These are phyloP conservation scores for Lithophane socia DNA, from an alignment of 2,888 invertebrate species.

Conservation along the genomic window DNA sequence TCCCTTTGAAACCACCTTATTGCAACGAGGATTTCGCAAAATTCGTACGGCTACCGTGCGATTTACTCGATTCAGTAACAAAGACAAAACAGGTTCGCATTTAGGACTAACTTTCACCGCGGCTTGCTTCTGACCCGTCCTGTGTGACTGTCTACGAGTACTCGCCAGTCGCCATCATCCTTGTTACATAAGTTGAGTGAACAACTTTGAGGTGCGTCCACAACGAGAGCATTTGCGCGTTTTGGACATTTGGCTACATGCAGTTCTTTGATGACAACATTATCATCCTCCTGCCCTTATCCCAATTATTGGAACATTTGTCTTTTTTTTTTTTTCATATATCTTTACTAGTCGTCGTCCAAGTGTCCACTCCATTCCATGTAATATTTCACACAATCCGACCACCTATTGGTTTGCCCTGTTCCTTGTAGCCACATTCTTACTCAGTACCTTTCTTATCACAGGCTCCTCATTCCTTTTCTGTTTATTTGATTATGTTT, in stretches of 20 bases:
- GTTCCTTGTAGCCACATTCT: background rate
- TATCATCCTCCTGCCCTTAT: background rate
- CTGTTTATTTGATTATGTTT: background rate
- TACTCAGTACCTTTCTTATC: background rate
- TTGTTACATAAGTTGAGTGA: conserved; percentile 39
- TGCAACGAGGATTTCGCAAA: conserved; percentile 1
- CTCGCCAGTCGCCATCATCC: conserved; percentile 30
- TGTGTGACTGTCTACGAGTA: conserved; percentile 17
- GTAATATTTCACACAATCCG: background rate
- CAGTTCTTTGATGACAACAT: background rate
- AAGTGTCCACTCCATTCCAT: background rate
- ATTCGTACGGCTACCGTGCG: conserved; percentile 3
- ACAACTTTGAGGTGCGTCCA: conserved; percentile 1
- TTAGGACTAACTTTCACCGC: conserved; percentile 56
- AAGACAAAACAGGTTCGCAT: conserved; percentile 52
- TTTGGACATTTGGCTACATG: background rate
- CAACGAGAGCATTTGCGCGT: background rate
- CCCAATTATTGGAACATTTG: background rate
- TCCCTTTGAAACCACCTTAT: conserved; percentile 14
- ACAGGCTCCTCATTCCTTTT: background rate
- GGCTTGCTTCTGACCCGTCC: conserved; percentile 34
- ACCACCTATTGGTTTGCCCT: background rate
- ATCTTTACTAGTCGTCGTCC: background rate
- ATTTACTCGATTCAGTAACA: conserved; percentile 21
- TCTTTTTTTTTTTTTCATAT: background rate